Base-by-base conservation (phyloP, 2,113 vertebrate genomes). In the Petrocephalus zakoni region DNA sequence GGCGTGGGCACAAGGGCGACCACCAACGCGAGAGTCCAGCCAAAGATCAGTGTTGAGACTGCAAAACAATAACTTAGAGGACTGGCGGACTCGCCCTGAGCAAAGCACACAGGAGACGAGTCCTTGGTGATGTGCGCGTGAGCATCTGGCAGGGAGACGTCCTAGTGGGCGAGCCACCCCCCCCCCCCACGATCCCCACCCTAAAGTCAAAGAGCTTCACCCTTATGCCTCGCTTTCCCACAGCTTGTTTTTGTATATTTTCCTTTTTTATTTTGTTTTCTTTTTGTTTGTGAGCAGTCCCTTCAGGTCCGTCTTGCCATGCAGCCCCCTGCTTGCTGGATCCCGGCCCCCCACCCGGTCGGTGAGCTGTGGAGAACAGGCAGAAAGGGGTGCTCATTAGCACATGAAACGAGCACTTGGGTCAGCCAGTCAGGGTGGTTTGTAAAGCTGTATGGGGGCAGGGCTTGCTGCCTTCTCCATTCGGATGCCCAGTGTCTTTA, bases 21-120 rank as follows among this genome's bases (percentile, higher is more conserved):
- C 64, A 56, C 85, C 34, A 10, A 25, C 22, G 25, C 15, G 8
- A 68, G 87, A 42, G 85, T 88, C 88, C 89, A 91, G 88, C 89
- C 90, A 88, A 92, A 93, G 92, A 95, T 94, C 95, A 96, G 95
- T 96, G 95, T 95, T 92, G 92, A 94, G 95, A 96, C 95, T 90
- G 91, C 84, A 94, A 94, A 94, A 94, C 90, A 95, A 95, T 95
- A 96, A 96, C 93, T 96, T 95, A 95, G 92, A 92, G 91, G 92
- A 91, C 90, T 92, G 90, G 78, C 87, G 89, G 90, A 93, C 89
- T 92, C 88, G 92, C 91, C 93, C 93, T 93, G 93, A 78, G 61
- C 2, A 89, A 47, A 92, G 91, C 89, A 90, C 91, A 90, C 91
- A 92, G 91, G 93, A 91, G 89, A 90, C 87, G 81, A 93, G 93